Evolutionary conservation across 2,888 invertebrate species (phyloP).

Genomic region (Tanypteryx hageni): DNA sequence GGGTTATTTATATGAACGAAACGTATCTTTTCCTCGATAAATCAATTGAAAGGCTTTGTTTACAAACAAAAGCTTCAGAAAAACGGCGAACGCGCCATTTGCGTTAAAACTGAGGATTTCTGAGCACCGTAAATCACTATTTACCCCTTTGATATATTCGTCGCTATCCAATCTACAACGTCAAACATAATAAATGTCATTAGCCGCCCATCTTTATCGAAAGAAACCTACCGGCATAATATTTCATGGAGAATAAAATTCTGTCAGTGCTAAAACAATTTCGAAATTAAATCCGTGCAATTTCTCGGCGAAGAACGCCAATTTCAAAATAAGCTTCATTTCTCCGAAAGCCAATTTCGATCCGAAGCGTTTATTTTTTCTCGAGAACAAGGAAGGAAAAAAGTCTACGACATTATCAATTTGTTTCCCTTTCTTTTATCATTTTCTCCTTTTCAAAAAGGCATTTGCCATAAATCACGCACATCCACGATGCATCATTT

Average conservation of each 20-base stretch:
- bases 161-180: neutral
- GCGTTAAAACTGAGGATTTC: neutral
- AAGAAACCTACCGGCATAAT: neutral
- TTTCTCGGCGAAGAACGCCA: conserved; percentile 11
- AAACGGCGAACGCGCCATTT: neutral
- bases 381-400: neutral
- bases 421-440: conserved; percentile 14
- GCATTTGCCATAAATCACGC: conserved; percentile 64
- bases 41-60: conserved; percentile 1
- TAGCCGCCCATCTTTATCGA: neutral
- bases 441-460: conserved; percentile 51
- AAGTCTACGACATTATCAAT: neutral
- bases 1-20: neutral
- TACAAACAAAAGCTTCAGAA: conserved; percentile 28
- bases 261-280: neutral
- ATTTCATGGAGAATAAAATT: conserved; percentile 43
- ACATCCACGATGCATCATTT: conserved; percentile 64
- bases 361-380: conserved; percentile 21
- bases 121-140: neutral
- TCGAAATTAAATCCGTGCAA: conserved; percentile 16
- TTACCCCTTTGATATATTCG: neutral
- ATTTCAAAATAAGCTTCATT: conserved; percentile 50
- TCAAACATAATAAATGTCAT: conserved; percentile 14
- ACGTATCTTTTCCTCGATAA: neutral
- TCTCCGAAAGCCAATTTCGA: conserved; percentile 51